A percentile compares a stretch with the other conserved stretches of the same genome.
Conservation (phyloP, 2,797 vertebrate species). For the Champsocephalus gunnari region DNA sequence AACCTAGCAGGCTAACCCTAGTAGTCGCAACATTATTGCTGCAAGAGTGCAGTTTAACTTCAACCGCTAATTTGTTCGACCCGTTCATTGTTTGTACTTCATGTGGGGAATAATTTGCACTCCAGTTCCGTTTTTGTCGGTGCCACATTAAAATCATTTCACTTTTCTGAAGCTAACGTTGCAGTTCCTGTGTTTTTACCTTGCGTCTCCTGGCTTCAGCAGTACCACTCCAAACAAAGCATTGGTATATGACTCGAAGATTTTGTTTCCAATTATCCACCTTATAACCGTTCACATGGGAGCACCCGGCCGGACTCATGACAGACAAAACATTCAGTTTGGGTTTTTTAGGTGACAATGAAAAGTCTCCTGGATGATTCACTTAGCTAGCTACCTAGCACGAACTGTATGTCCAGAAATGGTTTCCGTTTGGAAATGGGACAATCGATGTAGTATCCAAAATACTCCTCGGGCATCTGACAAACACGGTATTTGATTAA, state of each 20-base stretch:
- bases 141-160: slow-evolving; percentile 53
- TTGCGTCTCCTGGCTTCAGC: slow-evolving; percentile 96
- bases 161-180: slow-evolving; percentile 57
- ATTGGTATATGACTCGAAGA: slow-evolving; percentile 96
- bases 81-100: slow-evolving; percentile 66
- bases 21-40: slow-evolving; percentile 40
- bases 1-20: slow-evolving; percentile 57
- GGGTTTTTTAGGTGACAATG: slow-evolving; percentile 71
- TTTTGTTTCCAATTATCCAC: slow-evolving; percentile 99
- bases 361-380: slow-evolving; percentile 76
- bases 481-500: slow-evolving; percentile 66
- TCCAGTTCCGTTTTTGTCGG: slow-evolving; percentile 45
- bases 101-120: slow-evolving; percentile 65
- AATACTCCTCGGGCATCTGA: slow-evolving; percentile 78
- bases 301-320: slow-evolving; percentile 97
- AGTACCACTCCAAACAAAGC: slow-evolving; percentile 98
- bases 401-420: slow-evolving; percentile 81
- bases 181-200: slow-evolving; percentile 84
- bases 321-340: slow-evolving; percentile 87
- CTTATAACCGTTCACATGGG: slow-evolving; percentile 98
- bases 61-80: slow-evolving; percentile 11
- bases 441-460: slow-evolving; percentile 82
- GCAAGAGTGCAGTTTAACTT: slow-evolving; percentile 36
- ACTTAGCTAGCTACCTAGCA: slow-evolving; percentile 78
- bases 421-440: slow-evolving; percentile 84